phyloP scores from a whole-genome alignment of 2,888 invertebrate genomes.

The Omphaloscelis lunosa region DNA sequence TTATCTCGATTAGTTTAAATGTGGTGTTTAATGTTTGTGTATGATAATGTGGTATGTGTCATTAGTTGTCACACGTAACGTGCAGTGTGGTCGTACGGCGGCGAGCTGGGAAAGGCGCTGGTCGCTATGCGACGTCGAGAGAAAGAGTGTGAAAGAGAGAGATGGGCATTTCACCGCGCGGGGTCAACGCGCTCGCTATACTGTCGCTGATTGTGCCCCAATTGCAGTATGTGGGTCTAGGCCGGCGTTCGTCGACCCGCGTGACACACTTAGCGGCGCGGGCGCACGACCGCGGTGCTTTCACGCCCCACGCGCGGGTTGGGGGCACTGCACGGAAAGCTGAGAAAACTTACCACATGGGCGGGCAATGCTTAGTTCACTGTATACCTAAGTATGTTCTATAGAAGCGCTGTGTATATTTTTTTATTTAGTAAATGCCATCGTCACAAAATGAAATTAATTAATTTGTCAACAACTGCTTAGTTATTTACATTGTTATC shows the following conservation, averaged over 20 bases:
- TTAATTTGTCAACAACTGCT: slow-evolving; percentile 7
- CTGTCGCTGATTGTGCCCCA: slow-evolving; percentile 91
- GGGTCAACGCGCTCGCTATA: slow-evolving; percentile 89
- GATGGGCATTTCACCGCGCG: slow-evolving; percentile 90
- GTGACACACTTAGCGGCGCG: slow-evolving; percentile 88
- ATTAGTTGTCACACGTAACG: slow-evolving; percentile 56
- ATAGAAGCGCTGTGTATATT: slow-evolving; percentile 22
- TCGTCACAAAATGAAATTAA: slow-evolving; percentile 13
- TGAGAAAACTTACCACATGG: slow-evolving; percentile 80
- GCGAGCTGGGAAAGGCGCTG: slow-evolving; percentile 83
- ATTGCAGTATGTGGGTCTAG: slow-evolving; percentile 90
- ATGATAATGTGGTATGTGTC: slow-evolving; percentile 41
- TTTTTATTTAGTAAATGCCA: slow-evolving; percentile 30
- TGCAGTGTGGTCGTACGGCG: slow-evolving; percentile 56
- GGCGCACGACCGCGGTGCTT: slow-evolving; percentile 87
- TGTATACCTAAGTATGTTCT: slow-evolving; percentile 22
- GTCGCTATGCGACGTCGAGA: slow-evolving; percentile 82
- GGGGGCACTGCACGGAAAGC: slow-evolving; percentile 85
- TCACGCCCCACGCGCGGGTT: slow-evolving; percentile 85
- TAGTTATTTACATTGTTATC: not conserved
- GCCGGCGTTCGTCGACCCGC: slow-evolving; percentile 91
- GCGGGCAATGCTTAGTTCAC: slow-evolving; percentile 66
- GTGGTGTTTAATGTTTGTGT: slow-evolving; percentile 21
- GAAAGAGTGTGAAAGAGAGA: slow-evolving; percentile 90
- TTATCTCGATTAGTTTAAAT: slow-evolving; percentile 46